Base-by-base conservation (phyloP, 2,113 vertebrate species). In the Cottus gobio region DNA sequence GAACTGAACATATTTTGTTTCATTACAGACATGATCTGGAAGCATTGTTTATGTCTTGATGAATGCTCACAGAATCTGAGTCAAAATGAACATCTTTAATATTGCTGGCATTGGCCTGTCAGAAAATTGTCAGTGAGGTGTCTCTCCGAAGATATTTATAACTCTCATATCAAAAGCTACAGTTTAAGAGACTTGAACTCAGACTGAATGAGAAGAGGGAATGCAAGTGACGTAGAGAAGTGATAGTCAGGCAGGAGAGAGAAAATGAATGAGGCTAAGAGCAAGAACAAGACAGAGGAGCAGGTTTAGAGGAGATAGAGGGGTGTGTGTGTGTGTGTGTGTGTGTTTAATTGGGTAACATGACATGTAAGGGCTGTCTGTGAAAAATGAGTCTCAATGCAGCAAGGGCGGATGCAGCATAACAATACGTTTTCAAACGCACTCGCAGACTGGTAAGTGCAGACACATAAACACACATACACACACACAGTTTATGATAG, bases 331-430 rank as follows among this genome's bases (percentile, higher is more conserved):
- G 80, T 36, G 31, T 37, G 60, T 39, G 11, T 18, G 30, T 65
- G 56, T 57, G 39, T 80, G 63, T 85, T 80, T 90, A 73, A 87
- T 85, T 75, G 61, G 46, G 52, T 64, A 69, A 73, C 68, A 57
- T 82, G 48, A 58, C 73, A 76, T 75, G 66, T 36, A 37, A 77
- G 58, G 48, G 77, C 48, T 64, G 20, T 74, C 22, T 62, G 44
- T 80, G 80, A 80, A 72, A 76, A 77, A 91, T 84, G 64, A 34
- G 70, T 85, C 61, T 76, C 80, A 48, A 39, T 48, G 76, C 76
- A 71, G 48, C 39, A 44, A 37, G 3, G 22, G 64, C 84, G 75
- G 84, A 87, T 67, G 71, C 82, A 79, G 78, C 78, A 77, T 34
- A 74, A 85, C 56, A 82, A 64, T 61, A 68, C 75, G 50, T 71